Evolutionary conservation across 2,113 vertebrate species (phyloP), one percentile per base, ranked within the genome.

Genomic region (Zapus hudsonius): DNA sequence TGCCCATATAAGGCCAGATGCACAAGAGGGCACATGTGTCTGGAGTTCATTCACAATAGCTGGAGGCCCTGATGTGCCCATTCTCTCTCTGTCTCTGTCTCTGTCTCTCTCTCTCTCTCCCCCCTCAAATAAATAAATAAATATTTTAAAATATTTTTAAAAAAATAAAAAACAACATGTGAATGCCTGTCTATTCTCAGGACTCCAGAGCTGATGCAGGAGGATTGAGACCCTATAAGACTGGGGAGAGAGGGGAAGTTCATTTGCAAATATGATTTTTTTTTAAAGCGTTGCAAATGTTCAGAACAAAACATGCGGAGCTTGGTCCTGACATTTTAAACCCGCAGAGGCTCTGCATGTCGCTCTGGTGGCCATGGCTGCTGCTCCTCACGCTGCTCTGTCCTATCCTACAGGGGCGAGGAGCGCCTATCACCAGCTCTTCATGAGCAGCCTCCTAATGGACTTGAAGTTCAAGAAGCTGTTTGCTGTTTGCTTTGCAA

Each of bases 391-490:
- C n/a, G 2, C 82, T 95, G 2, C 36, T n/a, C n/a, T n/a, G n/a
- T n/a, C 91, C 94, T 92, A 93, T 96, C 82, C 79, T 95, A 90
- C 94, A 99, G 99, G 99, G 93, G 99, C 99, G 6, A 98, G 99
- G 95, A 99, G 98, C 96, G 98, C 99, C 22, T 99, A 99, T 97
- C 99, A 99, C 95, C 99, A 99, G 97, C 97, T 99, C 92, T 98
- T 99, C 94, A 99, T 99, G 99, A 99, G 99, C 98, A 99, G 99
- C 93, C 98, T 99, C 4, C 99, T 99, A 85, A 99, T 99, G 99
- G 99, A 99, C 97, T 98, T 99, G 91, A 99, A 99, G 91, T 99
- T 99, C 95, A 99, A 99, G 98, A 99, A 99, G 95, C 97, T 99
- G 63, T 99, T 99, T 44, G 99, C 99, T 73, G 96, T 99, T 92